Evolutionary conservation across 2,888 invertebrate species (phyloP), one percentile per base, ranked within the genome.

Genomic region (Chesias legatella): DNA sequence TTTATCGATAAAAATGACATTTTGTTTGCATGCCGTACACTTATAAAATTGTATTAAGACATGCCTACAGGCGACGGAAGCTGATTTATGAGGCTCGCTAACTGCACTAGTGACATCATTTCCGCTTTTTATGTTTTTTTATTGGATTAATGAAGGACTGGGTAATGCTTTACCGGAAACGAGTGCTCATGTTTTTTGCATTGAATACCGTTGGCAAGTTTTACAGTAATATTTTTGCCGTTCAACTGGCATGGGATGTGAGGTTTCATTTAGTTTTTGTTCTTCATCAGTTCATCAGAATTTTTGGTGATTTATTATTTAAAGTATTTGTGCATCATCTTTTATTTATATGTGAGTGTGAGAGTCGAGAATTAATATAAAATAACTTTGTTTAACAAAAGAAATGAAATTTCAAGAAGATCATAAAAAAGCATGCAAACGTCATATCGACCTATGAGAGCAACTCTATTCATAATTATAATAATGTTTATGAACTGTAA

Each of bases 31-130:
- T 33, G 46, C 66, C 79, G 63, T 77, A n/a, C 80, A 76, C 81
- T 80, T 68, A 63, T 71, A 69, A 78, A 79, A 81, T 79, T 79
- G 79, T 81, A 82, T 81, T 79, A 80, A 81, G 81, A 82, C 74
- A 58, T 73, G 76, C 73, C 73, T 74, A 73, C 65, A 49, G 61
- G 71, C 67, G 59, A 62, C 71, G 72, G 63, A 67, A 70, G 66
- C 73, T 81, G 83, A 84, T 83, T 82, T 82, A 82, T 77, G 67
- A 51, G 60, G 44, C 51, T 53, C 63, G 65, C 73, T 71, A 69
- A 69, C 73, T 80, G 78, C 80, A 79, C 57, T 53, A 55, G 51
- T 48, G 53, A 51, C 50, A 54, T 45, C 45, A 45, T 41, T 36
- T 45, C 45, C 45, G 31, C 36, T 39, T 22, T 43, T 38, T 37